phyloP scores from a whole-genome alignment of 2,888 invertebrate species.

The Limenitis camilla region DNA sequence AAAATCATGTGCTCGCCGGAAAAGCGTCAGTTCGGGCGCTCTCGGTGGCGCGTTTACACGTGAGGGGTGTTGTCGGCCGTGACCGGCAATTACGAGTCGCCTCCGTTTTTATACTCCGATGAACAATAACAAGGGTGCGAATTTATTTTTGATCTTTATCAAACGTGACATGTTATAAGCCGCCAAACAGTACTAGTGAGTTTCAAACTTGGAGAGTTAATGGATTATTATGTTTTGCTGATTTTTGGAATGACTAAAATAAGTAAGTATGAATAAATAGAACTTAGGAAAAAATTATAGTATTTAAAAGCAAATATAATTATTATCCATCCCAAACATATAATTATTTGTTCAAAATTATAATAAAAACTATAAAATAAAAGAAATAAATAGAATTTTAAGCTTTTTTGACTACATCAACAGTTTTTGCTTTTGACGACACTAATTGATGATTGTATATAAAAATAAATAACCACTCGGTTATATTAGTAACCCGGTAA shows the following conservation, averaged over 20 bases:
- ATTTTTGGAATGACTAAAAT: constrained; percentile 62
- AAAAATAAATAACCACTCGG: no score
- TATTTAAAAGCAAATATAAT: neutral
- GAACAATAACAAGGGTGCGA: constrained; percentile 25
- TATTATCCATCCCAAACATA: neutral
- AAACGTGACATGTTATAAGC: constrained; percentile 18
- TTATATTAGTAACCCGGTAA: no score
- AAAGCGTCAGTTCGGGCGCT: constrained; percentile 42
- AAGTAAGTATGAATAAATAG: constrained; percentile 48
- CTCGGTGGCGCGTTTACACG: constrained; percentile 43
- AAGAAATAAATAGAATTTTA: no score
- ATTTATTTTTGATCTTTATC: constrained; percentile 15
- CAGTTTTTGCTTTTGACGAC: no score
- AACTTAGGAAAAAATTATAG: neutral
- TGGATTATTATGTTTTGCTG: constrained; percentile 49
- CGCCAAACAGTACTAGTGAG: constrained; percentile 10
- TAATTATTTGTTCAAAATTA: no score
- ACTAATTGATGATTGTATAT: no score
- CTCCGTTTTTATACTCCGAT: constrained; percentile 28
- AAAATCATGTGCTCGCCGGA: constrained; percentile 63
- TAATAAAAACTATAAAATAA: no score
- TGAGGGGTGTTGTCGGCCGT: constrained; percentile 30
- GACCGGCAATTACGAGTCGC: constrained; percentile 17
- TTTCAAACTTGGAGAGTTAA: constrained; percentile 35
- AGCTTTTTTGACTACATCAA: no score